Evolutionary conservation across 2,113 vertebrate genomes (phyloP).

Genomic region (Tetrao urogallus): DNA sequence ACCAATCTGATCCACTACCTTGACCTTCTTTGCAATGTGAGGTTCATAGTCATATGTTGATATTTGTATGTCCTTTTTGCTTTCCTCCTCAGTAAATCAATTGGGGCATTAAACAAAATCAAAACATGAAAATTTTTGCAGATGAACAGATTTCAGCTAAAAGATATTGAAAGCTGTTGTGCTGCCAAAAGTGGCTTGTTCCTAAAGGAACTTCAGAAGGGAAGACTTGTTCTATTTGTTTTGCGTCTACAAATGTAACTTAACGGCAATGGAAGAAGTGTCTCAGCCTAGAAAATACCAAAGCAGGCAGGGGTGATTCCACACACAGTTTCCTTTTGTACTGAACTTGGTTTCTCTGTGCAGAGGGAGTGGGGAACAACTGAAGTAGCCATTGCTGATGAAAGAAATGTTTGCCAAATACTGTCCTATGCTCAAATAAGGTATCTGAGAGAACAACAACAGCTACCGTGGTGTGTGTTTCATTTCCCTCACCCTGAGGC

Average conservation of each 20-base stretch:
- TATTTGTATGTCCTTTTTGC: background rate
- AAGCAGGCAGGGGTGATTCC: background rate
- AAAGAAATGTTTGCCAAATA: background rate
- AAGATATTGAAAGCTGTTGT: background rate
- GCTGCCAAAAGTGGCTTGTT: background rate
- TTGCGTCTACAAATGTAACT: background rate
- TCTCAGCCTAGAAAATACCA: background rate
- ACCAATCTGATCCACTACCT: background rate
- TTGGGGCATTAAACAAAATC: background rate
- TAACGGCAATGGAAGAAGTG: background rate
- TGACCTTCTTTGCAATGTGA: background rate
- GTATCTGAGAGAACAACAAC: background rate
- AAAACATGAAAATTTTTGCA: background rate
- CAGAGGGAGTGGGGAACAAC: background rate
- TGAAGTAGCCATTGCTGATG: background rate
- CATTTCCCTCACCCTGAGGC: background rate
- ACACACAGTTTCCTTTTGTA: rapidly evolving
- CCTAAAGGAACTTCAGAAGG: background rate
- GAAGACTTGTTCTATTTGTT: background rate
- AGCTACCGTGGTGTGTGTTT: background rate
- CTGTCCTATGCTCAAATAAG: background rate
- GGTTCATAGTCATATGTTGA: background rate
- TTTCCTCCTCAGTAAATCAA: background rate
- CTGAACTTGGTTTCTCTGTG: background rate
- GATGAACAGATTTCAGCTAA: background rate